phyloP scores from a whole-genome alignment of 2,113 vertebrate species.

The Antechinus flavipes region DNA sequence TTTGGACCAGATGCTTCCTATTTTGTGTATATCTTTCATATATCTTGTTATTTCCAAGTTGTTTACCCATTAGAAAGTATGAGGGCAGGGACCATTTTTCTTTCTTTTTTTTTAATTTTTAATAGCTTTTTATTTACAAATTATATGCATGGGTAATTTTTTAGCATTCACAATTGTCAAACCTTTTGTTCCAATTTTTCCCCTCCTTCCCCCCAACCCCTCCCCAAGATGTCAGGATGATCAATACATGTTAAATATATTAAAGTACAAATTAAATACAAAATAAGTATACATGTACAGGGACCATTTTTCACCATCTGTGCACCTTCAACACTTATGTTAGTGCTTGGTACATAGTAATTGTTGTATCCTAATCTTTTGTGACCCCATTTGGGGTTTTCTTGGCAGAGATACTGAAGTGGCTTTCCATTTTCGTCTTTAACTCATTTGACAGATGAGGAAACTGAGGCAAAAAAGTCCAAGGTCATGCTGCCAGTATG shows the following conservation, averaged over 20 bases:
- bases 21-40: background rate
- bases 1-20: background rate
- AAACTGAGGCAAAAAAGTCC: no score
- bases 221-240: no score
- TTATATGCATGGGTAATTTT: no score
- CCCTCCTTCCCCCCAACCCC: no score
- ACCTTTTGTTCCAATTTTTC: no score
- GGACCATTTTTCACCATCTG: background rate
- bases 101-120: no score
- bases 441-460: background rate
- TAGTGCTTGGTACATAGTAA: background rate
- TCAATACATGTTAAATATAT: no score
- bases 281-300: no score
- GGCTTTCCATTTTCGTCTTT: background rate
- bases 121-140: no score
- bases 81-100: background rate
- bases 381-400: background rate
- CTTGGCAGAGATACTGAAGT: background rate
- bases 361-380: background rate
- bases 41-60: background rate
- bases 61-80: background rate
- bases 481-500: no score
- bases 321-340: background rate
- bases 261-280: no score
- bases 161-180: no score